Evolutionary conservation across 2,888 invertebrate genomes (phyloP).

Genomic region (Noctua pronuba): DNA sequence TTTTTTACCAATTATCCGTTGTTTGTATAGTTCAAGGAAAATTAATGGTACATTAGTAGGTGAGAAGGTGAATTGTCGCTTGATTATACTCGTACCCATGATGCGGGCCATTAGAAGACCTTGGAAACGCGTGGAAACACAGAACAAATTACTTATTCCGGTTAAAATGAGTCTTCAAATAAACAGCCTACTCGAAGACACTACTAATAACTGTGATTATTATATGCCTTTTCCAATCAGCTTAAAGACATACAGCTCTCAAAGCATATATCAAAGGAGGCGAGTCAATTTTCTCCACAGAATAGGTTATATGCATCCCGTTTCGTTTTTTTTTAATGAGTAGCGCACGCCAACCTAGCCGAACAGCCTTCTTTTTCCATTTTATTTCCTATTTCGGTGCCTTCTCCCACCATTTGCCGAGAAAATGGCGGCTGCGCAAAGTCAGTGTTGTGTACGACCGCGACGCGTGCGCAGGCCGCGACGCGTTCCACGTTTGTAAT

Average conservation of each 20-base stretch:
- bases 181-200: constrained; percentile 1
- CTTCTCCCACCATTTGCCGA: constrained; percentile 82
- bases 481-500: constrained; percentile 65
- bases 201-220: constrained; percentile 47
- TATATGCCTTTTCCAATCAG: constrained; percentile 15
- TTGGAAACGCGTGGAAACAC: constrained; percentile 1
- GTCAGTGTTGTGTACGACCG: constrained; percentile 85
- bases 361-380: constrained; percentile 79
- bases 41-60: constrained; percentile 10
- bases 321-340: constrained; percentile 64
- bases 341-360: constrained; percentile 66
- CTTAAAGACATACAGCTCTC: constrained; percentile 13
- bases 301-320: constrained; percentile 48
- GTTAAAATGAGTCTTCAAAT: constrained; percentile 6
- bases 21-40: constrained; percentile 45
- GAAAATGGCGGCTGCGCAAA: constrained; percentile 82
- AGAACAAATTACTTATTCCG: constrained; percentile 22
- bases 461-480: constrained; percentile 82
- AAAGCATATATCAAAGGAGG: constrained; percentile 20
- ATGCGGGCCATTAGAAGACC: neutral
- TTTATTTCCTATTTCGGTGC: constrained; percentile 84
- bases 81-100: neutral
- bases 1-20: constrained; percentile 14
- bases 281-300: constrained; percentile 51
- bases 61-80: constrained; percentile 27